These are phyloP conservation scores for Telmatherina bonti DNA, from an alignment of 2,797 vertebrate genomes.

Conservation along the genomic window DNA sequence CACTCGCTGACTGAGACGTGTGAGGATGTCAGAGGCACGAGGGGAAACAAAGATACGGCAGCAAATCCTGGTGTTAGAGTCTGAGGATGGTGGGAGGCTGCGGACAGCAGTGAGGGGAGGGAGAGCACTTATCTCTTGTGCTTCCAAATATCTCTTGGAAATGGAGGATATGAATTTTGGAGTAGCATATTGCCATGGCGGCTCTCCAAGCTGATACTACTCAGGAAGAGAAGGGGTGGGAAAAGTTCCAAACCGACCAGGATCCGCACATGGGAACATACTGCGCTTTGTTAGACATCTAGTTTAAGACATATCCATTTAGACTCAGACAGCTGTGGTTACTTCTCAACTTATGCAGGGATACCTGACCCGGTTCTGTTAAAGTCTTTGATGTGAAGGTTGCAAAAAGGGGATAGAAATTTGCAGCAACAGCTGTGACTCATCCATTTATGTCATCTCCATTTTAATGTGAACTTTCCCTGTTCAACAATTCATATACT, in stretches of 20 bases:
- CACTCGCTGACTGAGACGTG: slow-evolving; percentile 44
- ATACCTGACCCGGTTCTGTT: neutral
- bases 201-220: slow-evolving; percentile 40
- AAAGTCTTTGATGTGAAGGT: neutral
- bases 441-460: neutral
- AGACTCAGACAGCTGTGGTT: neutral
- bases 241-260: slow-evolving; percentile 32
- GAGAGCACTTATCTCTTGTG: slow-evolving; percentile 32
- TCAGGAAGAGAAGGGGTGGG: neutral
- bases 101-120: slow-evolving; percentile 25
- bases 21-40: slow-evolving; percentile 20
- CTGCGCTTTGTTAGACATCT: neutral
- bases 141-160: slow-evolving; percentile 57
- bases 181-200: slow-evolving; percentile 39
- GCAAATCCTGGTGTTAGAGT: slow-evolving; percentile 52
- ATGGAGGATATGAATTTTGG: slow-evolving; percentile 43
- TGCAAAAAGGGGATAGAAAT: neutral
- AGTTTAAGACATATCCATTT: slow-evolving; percentile 2
- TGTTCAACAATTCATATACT: neutral
- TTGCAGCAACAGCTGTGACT: neutral
- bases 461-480: neutral
- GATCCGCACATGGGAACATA: slow-evolving; percentile 4
- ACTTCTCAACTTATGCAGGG: neutral
- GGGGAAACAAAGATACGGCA: slow-evolving; percentile 3
- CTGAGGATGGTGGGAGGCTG: slow-evolving; percentile 28